phyloP scores from a whole-genome alignment of 2,113 vertebrate species.

The Bos taurus region ARS-UCD2.0 NC_037337.1:102593001-102593500 shows the following conservation, averaged over 20 bases:
- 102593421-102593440: background rate
- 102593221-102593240: background rate
- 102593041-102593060: background rate
- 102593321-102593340: background rate
- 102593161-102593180: background rate
- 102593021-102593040: background rate
- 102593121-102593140: background rate
- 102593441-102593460: background rate
- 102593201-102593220: background rate
- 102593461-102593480: background rate
- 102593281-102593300: background rate
- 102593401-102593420: background rate
- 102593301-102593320: background rate
- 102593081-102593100: background rate
- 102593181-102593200: background rate
- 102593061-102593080: background rate
- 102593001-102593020: background rate
- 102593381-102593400: background rate
- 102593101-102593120: background rate
- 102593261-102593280: background rate
- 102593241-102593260: background rate
- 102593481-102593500: background rate
- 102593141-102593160: background rate
- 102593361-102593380: background rate
- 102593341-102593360: background rate